Evolutionary conservation across 2,797 vertebrate genomes (phyloP).

Genomic region (Sylvilagus floridanus): DNA sequence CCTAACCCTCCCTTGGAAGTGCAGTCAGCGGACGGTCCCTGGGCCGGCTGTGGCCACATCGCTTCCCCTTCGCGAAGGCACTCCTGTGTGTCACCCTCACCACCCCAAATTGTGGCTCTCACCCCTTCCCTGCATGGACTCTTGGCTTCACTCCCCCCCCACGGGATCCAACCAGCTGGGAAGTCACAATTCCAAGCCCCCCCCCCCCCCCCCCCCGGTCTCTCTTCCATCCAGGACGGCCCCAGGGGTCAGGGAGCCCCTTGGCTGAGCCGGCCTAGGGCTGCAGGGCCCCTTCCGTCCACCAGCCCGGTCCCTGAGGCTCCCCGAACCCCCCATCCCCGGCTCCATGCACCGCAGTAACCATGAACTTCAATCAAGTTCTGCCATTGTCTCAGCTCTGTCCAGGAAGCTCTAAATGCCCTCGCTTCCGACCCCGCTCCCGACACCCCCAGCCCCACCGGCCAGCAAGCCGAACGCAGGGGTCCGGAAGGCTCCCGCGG

Average conservation of each 20-base stretch:
- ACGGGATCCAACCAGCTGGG: neutral
- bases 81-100: neutral
- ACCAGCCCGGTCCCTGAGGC: neutral
- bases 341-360: neutral
- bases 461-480: neutral
- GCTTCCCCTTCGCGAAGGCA: neutral
- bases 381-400: conserved; percentile 65
- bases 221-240: neutral
- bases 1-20: neutral
- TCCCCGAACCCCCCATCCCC: neutral
- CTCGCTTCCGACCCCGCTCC: neutral
- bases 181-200: neutral
- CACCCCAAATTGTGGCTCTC: neutral
- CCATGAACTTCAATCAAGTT: conserved; percentile 66
- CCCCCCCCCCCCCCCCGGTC: neutral
- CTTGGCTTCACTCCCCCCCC: too few relatives aligned
- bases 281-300: neutral
- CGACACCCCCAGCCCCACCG: neutral
- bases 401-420: neutral
- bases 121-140: neutral
- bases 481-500: neutral
- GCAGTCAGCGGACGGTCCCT: neutral
- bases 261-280: neutral
- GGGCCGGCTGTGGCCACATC: neutral
- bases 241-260: neutral